phyloP scores from a whole-genome alignment of 1,140 invertebrate species.

The Nautilus pompilius region DNA sequence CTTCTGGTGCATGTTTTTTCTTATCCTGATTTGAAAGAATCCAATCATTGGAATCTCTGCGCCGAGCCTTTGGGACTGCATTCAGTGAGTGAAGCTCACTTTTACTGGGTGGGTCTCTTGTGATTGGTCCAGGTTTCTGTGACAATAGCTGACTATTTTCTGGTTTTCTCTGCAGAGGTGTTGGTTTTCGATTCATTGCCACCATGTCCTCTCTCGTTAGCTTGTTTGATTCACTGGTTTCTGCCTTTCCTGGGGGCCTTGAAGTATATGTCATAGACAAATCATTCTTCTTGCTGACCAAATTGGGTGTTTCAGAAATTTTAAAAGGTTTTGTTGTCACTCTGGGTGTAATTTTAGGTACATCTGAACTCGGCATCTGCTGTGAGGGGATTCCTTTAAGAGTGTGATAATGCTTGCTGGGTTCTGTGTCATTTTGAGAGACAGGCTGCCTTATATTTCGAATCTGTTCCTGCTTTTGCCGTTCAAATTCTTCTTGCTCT shows the following conservation, averaged over 20 bases:
- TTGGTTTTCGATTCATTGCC: slow-evolving; percentile 46
- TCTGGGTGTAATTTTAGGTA: too few relatives aligned
- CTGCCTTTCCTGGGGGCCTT: too few relatives aligned
- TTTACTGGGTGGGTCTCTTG: slow-evolving; percentile 25
- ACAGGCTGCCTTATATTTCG: not conserved
- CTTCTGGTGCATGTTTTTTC: not conserved
- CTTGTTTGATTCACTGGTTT: not conserved
- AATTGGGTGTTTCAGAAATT: too few relatives aligned
- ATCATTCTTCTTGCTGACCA: not conserved
- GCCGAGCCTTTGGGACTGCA: slow-evolving; percentile 37
- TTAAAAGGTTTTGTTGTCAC: not conserved
- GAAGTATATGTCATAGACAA: too few relatives aligned
- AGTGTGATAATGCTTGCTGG: too few relatives aligned
- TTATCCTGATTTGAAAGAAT: slow-evolving; percentile 8
- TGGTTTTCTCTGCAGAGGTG: slow-evolving; percentile 26
- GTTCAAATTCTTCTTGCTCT: slow-evolving; percentile 38
- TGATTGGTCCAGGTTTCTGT: slow-evolving; percentile 13
- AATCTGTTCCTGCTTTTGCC: slow-evolving; percentile 20
- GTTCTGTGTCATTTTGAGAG: too few relatives aligned
- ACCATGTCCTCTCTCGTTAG: slow-evolving; percentile 39
- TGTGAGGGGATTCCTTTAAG: too few relatives aligned
- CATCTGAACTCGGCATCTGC: too few relatives aligned
- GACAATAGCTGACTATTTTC: slow-evolving; percentile 7
- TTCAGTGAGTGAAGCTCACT: slow-evolving; percentile 37
- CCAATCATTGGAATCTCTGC: slow-evolving; percentile 26